Base-by-base conservation (phyloP, 2,888 invertebrate species). In the Athalia rosae region DNA sequence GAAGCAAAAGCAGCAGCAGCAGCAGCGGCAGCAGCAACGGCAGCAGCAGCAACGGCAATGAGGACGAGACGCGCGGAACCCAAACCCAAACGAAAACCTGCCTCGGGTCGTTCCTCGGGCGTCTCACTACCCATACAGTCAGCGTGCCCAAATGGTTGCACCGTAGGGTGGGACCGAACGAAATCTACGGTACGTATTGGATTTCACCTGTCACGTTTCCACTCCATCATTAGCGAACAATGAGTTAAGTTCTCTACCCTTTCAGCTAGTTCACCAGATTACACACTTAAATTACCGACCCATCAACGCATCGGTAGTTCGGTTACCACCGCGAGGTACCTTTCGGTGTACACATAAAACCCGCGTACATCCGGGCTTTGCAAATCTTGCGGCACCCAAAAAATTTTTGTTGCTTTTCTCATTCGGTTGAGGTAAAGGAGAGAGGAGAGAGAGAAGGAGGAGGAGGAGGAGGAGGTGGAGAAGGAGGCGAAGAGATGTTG, bases 121-220 rank as follows among this genome's bases (percentile, higher is more conserved):
- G 50, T 50, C n/a, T n/a, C 9, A 11, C n/a, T n/a, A 11, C n/a
- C n/a, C 53, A n/a, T 53, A 11, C n/a, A n/a, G 6, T n/a, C 58
- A 28, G 56, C 50, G 71, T 71, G 79, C 80, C 81, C 74, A 76
- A 77, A 81, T 71, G 80, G 74, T 77, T 76, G 81, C 80, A 78
- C 81, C 67, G 78, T 78, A 77, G 77, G 74, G 76, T 80, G 79
- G 78, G 77, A 79, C 79, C 80, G 82, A 78, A 81, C 80, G 28
- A 28, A 28, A 28, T 28, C 28, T 28, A 28, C 78, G 61, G 80
- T 69, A 77, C 83, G 84, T 89, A 88, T 88, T 86, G 84, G 86
- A 87, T 88, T 88, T 88, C 89, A 88, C 88, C 88, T 88, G 89
- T 88, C 88, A 88, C 84, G 86, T 87, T 85, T 87, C 87, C 88